These are phyloP conservation scores for Halyomorpha halys DNA, from an alignment of 1,140 invertebrate genomes.

Conservation along the genomic window DNA sequence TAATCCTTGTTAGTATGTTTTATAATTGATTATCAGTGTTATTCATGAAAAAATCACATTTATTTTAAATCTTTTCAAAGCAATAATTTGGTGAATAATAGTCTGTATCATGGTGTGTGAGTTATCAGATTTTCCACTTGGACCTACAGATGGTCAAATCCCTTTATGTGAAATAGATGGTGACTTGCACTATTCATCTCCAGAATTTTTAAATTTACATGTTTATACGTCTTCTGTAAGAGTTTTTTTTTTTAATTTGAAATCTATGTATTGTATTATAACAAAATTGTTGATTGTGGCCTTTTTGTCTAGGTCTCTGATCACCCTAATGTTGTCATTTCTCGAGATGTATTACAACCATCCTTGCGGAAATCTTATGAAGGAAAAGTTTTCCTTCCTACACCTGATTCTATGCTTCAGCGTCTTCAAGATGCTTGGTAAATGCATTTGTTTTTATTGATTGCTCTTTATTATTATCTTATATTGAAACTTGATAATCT, in stretches of 20 bases:
- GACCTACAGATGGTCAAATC: slow-evolving; percentile 21
- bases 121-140: slow-evolving; percentile 22
- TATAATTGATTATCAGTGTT: too few relatives aligned
- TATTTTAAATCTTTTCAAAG: too few relatives aligned
- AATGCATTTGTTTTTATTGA: slow-evolving; percentile 10
- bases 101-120: slow-evolving; percentile 4
- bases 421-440: slow-evolving; percentile 33
- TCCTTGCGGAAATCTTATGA: slow-evolving; percentile 34
- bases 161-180: slow-evolving; percentile 29
- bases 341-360: slow-evolving; percentile 25
- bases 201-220: slow-evolving; percentile 26
- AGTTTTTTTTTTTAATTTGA: slow-evolving; percentile 1
- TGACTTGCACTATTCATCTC: slow-evolving; percentile 24
- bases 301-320: slow-evolving; percentile 25
- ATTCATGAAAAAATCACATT: too few relatives aligned
- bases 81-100: not conserved
- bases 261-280: not conserved
- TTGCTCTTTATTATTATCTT: not conserved
- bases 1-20: too few relatives aligned
- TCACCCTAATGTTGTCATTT: slow-evolving; percentile 26
- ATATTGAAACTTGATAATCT: too few relatives aligned
- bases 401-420: slow-evolving; percentile 39
- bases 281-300: not conserved
- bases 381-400: slow-evolving; percentile 38
- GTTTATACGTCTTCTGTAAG: slow-evolving; percentile 29